phyloP scores from a whole-genome alignment of 2,888 invertebrate genomes.

The Trimorus sp. region DNA sequence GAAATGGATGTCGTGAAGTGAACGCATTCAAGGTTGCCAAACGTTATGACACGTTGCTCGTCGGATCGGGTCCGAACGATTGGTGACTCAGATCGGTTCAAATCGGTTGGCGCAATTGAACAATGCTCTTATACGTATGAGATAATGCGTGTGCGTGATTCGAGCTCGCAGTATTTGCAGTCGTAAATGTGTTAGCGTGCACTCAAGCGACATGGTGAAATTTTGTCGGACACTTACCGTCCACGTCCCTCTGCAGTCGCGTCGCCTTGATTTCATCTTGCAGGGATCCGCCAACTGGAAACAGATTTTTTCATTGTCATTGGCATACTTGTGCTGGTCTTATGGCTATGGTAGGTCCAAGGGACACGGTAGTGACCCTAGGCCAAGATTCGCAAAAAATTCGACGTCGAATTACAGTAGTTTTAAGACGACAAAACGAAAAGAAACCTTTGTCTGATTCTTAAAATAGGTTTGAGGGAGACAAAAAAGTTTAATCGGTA shows the following conservation, averaged over 20 bases:
- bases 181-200: slow-evolving; percentile 57
- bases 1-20: not conserved
- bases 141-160: slow-evolving; percentile 49
- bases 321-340: no score
- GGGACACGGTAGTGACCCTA: no score
- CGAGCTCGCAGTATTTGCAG: slow-evolving; percentile 41
- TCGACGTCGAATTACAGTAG: no score
- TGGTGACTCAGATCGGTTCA: no score
- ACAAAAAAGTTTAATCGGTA: no score
- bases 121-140: slow-evolving; percentile 25
- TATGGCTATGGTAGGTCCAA: no score
- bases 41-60: not conserved
- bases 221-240: slow-evolving; percentile 73
- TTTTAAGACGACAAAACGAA: no score
- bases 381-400: no score
- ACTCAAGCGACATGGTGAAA: slow-evolving; percentile 24
- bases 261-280: slow-evolving; percentile 69
- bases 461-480: no score
- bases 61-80: no score
- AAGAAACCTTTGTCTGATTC: no score
- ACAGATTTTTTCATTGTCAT: not conserved
- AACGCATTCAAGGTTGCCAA: not conserved
- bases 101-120: slow-evolving; percentile 18
- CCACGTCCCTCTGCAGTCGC: slow-evolving; percentile 76
- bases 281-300: slow-evolving; percentile 69